Evolutionary conservation across 1,140 invertebrate genomes (phyloP).

Genomic region (Arion vulgaris): DNA sequence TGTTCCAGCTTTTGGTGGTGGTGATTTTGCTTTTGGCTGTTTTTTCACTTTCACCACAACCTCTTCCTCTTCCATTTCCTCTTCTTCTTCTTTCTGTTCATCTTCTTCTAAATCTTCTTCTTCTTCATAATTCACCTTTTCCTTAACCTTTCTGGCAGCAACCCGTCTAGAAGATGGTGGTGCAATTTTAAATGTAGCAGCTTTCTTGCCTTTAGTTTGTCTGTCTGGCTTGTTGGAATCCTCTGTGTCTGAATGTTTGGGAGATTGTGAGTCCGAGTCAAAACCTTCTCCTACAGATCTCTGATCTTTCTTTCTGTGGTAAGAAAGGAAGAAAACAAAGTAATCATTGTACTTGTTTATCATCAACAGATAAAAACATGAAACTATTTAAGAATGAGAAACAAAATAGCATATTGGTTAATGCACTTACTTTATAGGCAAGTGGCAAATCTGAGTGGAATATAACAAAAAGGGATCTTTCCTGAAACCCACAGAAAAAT

Average conservation of each 20-base stretch:
- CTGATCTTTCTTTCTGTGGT: not conserved
- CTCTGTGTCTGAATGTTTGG: slow-evolving; percentile 30
- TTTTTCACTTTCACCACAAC: slow-evolving; percentile 20
- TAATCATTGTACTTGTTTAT: no score
- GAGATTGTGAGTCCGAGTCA: slow-evolving; percentile 38
- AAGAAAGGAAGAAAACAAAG: not conserved
- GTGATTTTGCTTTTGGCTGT: slow-evolving; percentile 24
- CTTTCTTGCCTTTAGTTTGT: slow-evolving; percentile 8
- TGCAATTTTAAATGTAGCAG: not conserved
- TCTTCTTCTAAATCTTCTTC: not conserved
- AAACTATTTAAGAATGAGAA: no score
- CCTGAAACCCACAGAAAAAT: no score
- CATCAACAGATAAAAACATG: no score
- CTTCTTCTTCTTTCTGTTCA: not conserved
- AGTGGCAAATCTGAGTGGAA: no score
- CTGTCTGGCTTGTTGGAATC: slow-evolving; percentile 8
- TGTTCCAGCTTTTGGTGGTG: slow-evolving; percentile 43
- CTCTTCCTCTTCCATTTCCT: slow-evolving; percentile 12
- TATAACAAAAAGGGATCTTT: no score
- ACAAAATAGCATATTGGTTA: no score
- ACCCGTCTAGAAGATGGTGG: not conserved
- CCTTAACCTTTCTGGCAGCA: not conserved
- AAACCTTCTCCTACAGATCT: slow-evolving; percentile 29
- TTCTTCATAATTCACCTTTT: slow-evolving; percentile 19
- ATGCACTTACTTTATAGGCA: no score